Evolutionary conservation across 2,888 invertebrate genomes (phyloP).

Genomic region (Conistra vaccinii): DNA sequence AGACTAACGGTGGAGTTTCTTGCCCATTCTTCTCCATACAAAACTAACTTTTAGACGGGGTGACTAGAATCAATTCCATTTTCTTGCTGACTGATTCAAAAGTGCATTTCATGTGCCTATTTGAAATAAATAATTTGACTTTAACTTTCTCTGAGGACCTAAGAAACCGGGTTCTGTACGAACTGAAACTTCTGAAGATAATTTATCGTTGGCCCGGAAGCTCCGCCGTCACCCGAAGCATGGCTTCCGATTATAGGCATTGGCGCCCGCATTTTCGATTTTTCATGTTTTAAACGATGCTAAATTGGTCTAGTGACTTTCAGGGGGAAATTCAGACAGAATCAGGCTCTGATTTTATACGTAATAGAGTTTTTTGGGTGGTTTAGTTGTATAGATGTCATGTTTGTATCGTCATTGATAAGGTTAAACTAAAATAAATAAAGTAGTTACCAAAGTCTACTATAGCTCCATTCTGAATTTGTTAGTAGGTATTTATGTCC

Average conservation of each 20-base stretch:
- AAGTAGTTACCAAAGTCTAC: not conserved
- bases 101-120: no score
- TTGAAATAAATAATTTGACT: no score
- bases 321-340: conserved; percentile 23
- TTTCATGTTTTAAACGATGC: conserved; percentile 64
- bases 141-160: not conserved
- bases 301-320: conserved; percentile 53
- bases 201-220: conserved; percentile 26
- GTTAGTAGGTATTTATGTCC: no score
- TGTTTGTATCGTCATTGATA: not conserved
- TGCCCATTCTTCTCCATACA: no score
- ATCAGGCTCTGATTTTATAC: conserved; percentile 39
- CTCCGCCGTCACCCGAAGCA: conserved; percentile 55
- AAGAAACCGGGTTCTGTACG: not conserved
- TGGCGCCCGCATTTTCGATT: conserved; percentile 60
- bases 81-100: no score
- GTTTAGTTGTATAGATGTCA: conserved; percentile 1
- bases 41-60: no score
- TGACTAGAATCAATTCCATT: no score
- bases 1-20: no score
- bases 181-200: conserved; percentile 30
- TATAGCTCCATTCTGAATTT: no score
- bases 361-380: conserved; percentile 18
- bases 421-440: no score
- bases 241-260: conserved; percentile 59